Conservation (phyloP, 2,113 vertebrate genomes). For the Grallaria varia region DNA sequence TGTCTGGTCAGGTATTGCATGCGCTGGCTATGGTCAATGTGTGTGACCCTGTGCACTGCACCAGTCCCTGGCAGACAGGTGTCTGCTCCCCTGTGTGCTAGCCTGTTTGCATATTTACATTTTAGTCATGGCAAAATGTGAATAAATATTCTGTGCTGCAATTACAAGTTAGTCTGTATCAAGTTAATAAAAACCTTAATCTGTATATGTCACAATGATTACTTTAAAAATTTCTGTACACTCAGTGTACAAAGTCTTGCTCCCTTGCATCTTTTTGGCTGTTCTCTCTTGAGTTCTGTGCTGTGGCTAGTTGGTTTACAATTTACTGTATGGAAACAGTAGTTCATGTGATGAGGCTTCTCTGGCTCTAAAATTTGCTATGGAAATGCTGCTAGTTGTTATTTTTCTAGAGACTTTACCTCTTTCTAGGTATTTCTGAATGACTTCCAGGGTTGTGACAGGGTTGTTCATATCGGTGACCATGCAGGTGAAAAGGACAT, state of each 20-base stretch:
- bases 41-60: accelerated
- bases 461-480: background rate
- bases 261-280: accelerated
- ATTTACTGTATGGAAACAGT: background rate
- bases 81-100: background rate
- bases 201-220: background rate
- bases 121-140: background rate
- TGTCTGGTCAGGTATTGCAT: accelerated
- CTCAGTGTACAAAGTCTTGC: background rate
- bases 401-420: background rate
- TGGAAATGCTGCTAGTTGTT: background rate
- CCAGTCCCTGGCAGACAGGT: background rate
- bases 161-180: background rate
- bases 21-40: accelerated
- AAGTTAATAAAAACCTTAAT: background rate
- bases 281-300: background rate
- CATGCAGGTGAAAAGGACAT: background rate
- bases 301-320: background rate
- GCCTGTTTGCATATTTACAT: background rate
- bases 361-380: background rate
- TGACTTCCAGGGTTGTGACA: background rate
- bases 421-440: background rate
- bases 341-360: background rate
- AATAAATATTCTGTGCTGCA: constrained; percentile 9
- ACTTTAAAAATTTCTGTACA: background rate